Base-by-base conservation (phyloP, 2,113 vertebrate species). In the Tragelaphus strepsiceros region DNA sequence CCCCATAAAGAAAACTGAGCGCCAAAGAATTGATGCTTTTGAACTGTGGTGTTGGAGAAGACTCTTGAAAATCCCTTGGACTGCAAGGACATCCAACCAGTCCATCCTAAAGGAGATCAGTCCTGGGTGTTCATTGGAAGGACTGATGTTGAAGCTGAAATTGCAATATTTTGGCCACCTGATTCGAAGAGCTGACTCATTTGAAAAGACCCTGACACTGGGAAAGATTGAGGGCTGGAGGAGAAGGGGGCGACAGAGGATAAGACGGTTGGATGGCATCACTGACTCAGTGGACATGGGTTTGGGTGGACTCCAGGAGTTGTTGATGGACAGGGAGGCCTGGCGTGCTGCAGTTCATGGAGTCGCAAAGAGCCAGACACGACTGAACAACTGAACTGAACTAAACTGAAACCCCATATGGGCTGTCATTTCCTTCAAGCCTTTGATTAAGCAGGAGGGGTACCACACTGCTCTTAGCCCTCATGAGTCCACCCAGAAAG, bases 281-380 rank as follows among this genome's bases (percentile, higher is more conserved):
- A 67, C 64, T 0, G 2, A 21, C 8, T 67, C n/a, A 21, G 2
- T 35, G 64, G 64, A 35, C 9, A 35, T 67, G 64, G 17, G 9
- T 67, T 35, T 67, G 32, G n/a, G 32, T 5, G 64, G 5, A 21
- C 17, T 67, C 9, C 2, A 0, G n/a, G 64, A 11, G 17, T 2
- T 67, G 64, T 17, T 67, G 64, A 35, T 32, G 32, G 32, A 67
- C 8, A 67, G 64, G 32, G 32, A 35, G 32, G 64, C 17, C 17
- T 21, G 32, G 32, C 2, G 0, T 67, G 17, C 64, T 67, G 64
- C 6, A 0, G 4, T 67, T 67, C 16, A 67, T n/a, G 64, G 32
- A 17, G 64, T 10, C 1, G 0, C 32, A 19, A 67, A 67, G 64
- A 67, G 17, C 35, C 8, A 0, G 16, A 35, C 64, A 67, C 0